Base-by-base conservation (phyloP, 2,113 vertebrate species). In the Ginglymostoma cirratum region DNA sequence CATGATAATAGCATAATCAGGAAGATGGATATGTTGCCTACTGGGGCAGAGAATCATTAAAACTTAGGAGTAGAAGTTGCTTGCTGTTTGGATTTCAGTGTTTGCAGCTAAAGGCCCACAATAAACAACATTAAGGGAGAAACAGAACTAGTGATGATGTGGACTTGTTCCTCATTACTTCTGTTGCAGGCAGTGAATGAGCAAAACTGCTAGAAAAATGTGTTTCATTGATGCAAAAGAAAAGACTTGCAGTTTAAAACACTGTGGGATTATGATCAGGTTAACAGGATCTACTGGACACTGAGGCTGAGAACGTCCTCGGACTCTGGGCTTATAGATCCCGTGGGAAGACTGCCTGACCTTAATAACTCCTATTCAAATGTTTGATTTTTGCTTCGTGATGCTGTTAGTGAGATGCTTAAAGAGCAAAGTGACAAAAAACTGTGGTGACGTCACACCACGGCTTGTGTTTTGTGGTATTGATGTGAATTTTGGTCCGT, bases 1-100 rank as follows among this genome's bases (percentile, higher is more conserved):
- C 96, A 96, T 97, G 96, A 97, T 98, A 97, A 98, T 97, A 96
- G 97, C 97, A 97, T 96, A 97, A 97, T 97, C 97, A 97, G 97
- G 97, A 97, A 97, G 97, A 98, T 97, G 97, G 96, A 97, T 98
- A 96, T 96, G 92, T 27, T 95, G 72, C 97, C 96, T 96, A 76
- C 96, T 86, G 96, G 95, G 97, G 96, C 96, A 97, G 96, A 96
- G 96, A 2, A 98, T 97, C 95, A 96, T 96, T 97, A 96, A 45
- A 97, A 97, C 96, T 96, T 65, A 96, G 95, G 96, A 55, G 70
- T 83, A 48, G 65, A 0, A 0, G 96, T 78, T 96, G 5, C 95
- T 95, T 70, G n/a, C 93, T 95, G 95, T 66, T 85, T 95, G 89
- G 2, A 55, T 0, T 0, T 96, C 76, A 65, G 86, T 87, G 80